Base-by-base conservation (phyloP, 2,888 invertebrate genomes). In the Athalia circularis region DNA sequence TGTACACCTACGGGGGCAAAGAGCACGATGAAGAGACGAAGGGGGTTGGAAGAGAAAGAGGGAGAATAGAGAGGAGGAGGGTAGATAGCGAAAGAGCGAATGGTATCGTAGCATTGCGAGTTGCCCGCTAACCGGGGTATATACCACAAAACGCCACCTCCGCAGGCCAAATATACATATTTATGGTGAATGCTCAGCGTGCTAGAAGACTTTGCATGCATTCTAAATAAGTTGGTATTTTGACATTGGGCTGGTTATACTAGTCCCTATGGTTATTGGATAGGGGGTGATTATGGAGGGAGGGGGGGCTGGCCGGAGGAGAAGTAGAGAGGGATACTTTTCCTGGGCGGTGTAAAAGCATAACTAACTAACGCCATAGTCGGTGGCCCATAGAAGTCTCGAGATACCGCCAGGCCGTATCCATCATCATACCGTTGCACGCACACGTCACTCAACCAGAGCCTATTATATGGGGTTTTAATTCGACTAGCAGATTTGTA, bases 181-280 rank as follows among this genome's bases (percentile, higher is more conserved):
- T 87, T 87, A 88, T 87, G 81, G 84, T 77, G 84, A 85, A 84
- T 87, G 87, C 81, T 85, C 86, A 83, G 77, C 82, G 82, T 84
- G 82, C 85, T 84, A 83, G 84, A 88, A 88, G 85, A 88, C 87
- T 88, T 87, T 82, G 81, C 84, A 87, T 87, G 87, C 87, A 88
- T 88, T 84, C 82, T 84, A 86, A 88, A 86, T 85, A 85, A 87
- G 59, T 64, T 52, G 2, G 61, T 75, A 75, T 62, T 61, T 61
- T 75, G 72, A 75, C 75, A 50, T 29, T 5, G 81, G 4, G 7
- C 52, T 11, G 54, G 45, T 59, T 29, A 29, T 29, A 29, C 29
- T 2, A 0, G 47, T 5, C 47, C 47, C 52, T 47, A n/a, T 47
- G 45, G 70, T 47, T 72, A 57, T 72, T 57, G n/a, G 57, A 72